Percentiles rank a stretch among this genome's conserved stretches.
Conservation (phyloP, 2,888 invertebrate species). For the Lydus trimaculatus region DNA sequence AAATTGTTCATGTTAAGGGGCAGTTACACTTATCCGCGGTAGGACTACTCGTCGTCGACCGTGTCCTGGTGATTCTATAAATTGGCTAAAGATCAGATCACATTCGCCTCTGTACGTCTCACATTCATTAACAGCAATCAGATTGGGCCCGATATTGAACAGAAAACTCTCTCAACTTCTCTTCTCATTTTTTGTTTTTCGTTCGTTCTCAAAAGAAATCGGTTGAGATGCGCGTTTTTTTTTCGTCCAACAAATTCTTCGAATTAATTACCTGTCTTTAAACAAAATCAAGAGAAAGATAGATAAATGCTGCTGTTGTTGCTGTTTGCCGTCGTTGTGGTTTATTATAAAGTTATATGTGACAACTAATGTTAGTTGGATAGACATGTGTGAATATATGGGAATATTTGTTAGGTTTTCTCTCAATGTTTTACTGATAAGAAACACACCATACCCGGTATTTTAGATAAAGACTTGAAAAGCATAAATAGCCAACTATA, state of each 20-base stretch:
- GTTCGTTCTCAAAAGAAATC: too few species aligned
- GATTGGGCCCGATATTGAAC: slow-evolving; percentile 47
- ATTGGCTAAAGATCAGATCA: slow-evolving; percentile 53
- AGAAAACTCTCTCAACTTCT: slow-evolving; percentile 5
- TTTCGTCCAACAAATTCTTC: not conserved
- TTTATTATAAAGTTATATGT: slow-evolving; percentile 1
- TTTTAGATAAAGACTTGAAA: slow-evolving; percentile 31
- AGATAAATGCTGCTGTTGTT: not conserved
- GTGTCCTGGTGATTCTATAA: slow-evolving; percentile 50
- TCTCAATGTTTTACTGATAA: slow-evolving; percentile 5
- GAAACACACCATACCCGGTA: slow-evolving; percentile 22
- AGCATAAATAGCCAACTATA: slow-evolving; percentile 15
- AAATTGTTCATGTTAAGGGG: slow-evolving; percentile 53
- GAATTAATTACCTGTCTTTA: slow-evolving; percentile 4
- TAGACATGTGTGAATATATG: slow-evolving; percentile 4
- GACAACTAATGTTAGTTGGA: slow-evolving; percentile 2
- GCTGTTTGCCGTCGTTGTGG: not conserved
- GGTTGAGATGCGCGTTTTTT: not conserved
- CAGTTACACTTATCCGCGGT: slow-evolving; percentile 47
- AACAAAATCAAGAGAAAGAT: not conserved
- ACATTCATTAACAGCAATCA: slow-evolving; percentile 58
- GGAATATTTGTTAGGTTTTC: not conserved
- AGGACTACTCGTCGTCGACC: slow-evolving; percentile 24
- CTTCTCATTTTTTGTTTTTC: too few species aligned
- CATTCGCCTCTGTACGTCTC: slow-evolving; percentile 42